These are phyloP conservation scores for Stenoptilia bipunctidactyla DNA, from an alignment of 2,888 invertebrate species.

Conservation along the genomic window DNA sequence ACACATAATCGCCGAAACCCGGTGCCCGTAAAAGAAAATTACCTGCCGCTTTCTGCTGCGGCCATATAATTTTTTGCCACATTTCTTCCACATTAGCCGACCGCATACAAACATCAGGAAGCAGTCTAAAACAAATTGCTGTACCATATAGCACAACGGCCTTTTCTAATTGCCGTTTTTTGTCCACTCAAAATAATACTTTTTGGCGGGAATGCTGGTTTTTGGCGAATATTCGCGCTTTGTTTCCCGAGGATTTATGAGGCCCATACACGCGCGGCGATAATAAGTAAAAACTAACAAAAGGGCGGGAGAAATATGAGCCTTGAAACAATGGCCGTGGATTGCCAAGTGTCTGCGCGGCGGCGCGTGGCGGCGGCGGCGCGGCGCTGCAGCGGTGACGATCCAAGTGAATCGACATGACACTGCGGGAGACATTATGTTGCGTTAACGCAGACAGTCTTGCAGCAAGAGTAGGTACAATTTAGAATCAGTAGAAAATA, in stretches of 20 bases:
- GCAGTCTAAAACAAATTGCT: not conserved
- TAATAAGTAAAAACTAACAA: constrained; percentile 11
- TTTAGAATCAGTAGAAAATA: too few species aligned
- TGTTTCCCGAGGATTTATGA: constrained; percentile 8
- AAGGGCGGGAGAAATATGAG: constrained; percentile 10
- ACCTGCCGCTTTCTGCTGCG: too few species aligned
- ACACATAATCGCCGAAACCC: too few species aligned
- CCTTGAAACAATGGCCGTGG: not conserved
- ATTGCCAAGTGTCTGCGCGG: too few species aligned
- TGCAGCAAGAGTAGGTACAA: too few species aligned
- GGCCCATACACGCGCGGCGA: constrained; percentile 11
- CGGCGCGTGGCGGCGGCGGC: too few species aligned
- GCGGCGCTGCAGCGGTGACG: too few species aligned
- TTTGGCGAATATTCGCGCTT: constrained; percentile 7
- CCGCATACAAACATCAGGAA: not conserved
- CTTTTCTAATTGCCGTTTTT: constrained; percentile 9
- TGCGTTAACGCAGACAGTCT: too few species aligned
- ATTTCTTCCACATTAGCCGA: not conserved
- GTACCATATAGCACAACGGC: not conserved
- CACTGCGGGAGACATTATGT: too few species aligned
- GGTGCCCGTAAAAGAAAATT: too few species aligned
- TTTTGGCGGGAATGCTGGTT: constrained; percentile 6
- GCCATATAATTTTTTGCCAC: not conserved
- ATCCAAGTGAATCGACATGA: too few species aligned
- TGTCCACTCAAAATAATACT: constrained; percentile 11